Evolutionary conservation across 2,113 vertebrate species (phyloP).

Genomic region (Hypomesus transpacificus): DNA sequence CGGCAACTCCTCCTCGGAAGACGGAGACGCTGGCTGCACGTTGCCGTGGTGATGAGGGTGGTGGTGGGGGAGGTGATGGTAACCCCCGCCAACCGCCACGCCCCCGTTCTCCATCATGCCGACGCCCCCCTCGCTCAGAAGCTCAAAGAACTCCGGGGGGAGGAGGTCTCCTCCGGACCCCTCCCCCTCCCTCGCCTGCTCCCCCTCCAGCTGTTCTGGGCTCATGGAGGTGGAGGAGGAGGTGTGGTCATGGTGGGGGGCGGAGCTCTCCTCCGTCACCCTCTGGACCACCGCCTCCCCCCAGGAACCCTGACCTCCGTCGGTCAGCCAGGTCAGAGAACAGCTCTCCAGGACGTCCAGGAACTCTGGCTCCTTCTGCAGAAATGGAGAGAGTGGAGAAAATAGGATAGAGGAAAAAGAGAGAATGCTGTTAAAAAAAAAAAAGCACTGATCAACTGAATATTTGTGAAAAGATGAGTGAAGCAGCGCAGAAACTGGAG

Average conservation of each 20-base stretch:
- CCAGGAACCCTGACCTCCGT: slow-evolving; percentile 72
- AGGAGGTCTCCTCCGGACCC: slow-evolving; percentile 67
- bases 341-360: slow-evolving; percentile 74
- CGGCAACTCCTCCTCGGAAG: slow-evolving; percentile 71
- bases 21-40: slow-evolving; percentile 62
- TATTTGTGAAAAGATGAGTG: no score
- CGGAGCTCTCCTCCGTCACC: slow-evolving; percentile 66
- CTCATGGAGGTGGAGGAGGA: slow-evolving; percentile 63
- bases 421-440: background rate
- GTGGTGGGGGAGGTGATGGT: slow-evolving; percentile 47
- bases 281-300: slow-evolving; percentile 74
- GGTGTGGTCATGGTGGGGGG: slow-evolving; percentile 64
- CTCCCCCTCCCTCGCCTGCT: slow-evolving; percentile 41
- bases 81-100: slow-evolving; percentile 59
- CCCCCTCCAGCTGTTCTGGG: slow-evolving; percentile 59
- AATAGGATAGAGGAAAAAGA: background rate
- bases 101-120: slow-evolving; percentile 66
- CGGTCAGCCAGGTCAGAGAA: slow-evolving; percentile 76
- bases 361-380: slow-evolving; percentile 74
- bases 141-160: slow-evolving; percentile 77
- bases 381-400: background rate
- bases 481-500: no score
- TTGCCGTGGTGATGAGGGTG: slow-evolving; percentile 49
- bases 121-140: slow-evolving; percentile 72
- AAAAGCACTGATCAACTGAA: slow-evolving; percentile 16